Base-by-base conservation (phyloP, 2,888 invertebrate genomes). In the Acleris sparsana region DNA sequence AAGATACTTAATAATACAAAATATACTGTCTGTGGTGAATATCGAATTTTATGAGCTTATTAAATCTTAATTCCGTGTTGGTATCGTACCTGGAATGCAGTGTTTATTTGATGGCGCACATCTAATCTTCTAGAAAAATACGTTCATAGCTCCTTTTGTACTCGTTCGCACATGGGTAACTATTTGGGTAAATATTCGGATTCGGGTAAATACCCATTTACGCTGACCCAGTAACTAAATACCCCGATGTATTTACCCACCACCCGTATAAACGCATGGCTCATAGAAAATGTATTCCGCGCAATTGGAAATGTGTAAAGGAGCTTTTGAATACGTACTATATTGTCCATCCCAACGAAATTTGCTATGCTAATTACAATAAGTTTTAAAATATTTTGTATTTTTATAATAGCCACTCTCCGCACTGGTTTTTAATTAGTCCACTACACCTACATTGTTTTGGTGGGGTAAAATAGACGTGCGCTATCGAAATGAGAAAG, bases 41-140 rank as follows among this genome's bases (percentile, higher is more conserved):
- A 92, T 89, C 92, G 91, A 92, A 92, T 90, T 90, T 88, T 88
- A 92, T 83, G 92, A 92, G 92, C 92, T 92, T 92, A 92, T 88
- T 88, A 87, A 87, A 86, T 87, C 86, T 88, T 89, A 87, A 87
- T 86, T 88, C 83, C 83, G 80, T 84, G 78, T 80, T 75, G 81
- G 80, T 82, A 79, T 80, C 76, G 83, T 77, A 75, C 73, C 75
- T 73, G 80, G 76, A 80, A 77, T 81, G 83, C 80, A 80, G 75
- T 33, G 33, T 75, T 70, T 73, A 48, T 79, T 83, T 80, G 85
- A 80, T 87, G 82, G 81, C 85, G 87, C 83, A 85, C 86, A 85
- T 82, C 84, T 77, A 73, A 60, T 59, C 55, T 53, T 39, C 33
- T 25, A 63, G 17, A 25, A 48, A 55, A 22, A 25, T 39, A 51